phyloP scores from a whole-genome alignment of 2,113 vertebrate genomes.

The Indri indri region DNA sequence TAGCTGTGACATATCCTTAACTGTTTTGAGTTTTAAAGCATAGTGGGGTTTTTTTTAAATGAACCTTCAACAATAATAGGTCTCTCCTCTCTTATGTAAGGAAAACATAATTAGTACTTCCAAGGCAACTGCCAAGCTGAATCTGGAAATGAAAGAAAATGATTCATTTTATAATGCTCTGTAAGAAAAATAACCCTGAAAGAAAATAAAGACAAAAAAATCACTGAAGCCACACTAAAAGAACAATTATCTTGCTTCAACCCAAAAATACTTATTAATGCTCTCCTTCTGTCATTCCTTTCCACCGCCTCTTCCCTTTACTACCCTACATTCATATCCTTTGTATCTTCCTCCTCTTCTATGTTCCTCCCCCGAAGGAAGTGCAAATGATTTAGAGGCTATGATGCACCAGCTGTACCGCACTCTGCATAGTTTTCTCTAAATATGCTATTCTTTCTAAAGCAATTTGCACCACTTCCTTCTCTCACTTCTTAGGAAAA shows the following conservation, averaged over 20 bases:
- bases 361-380: slow-evolving; percentile 37
- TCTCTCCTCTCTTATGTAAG: slow-evolving; percentile 62
- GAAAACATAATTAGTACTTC: slow-evolving; percentile 70
- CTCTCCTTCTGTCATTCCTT: neutral
- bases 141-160: slow-evolving; percentile 66
- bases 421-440: slow-evolving; percentile 39
- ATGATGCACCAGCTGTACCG: slow-evolving; percentile 46
- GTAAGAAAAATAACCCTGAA: slow-evolving; percentile 52
- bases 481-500: slow-evolving; percentile 12
- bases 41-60: neutral
- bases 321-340: neutral
- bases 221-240: neutral
- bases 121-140: slow-evolving; percentile 58
- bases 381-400: slow-evolving; percentile 34
- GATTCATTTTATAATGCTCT: slow-evolving; percentile 59
- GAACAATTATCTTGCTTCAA: slow-evolving; percentile 35
- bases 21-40: slow-evolving; percentile 56
- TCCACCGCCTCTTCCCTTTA: neutral
- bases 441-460: slow-evolving; percentile 58
- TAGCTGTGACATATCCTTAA: slow-evolving; percentile 66
- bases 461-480: neutral
- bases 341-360: neutral
- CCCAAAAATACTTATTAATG: slow-evolving; percentile 35
- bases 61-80: slow-evolving; percentile 64
- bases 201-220: slow-evolving; percentile 17